Evolutionary conservation across 2,888 invertebrate genomes (phyloP).

Genomic region (Phortica okadai): DNA sequence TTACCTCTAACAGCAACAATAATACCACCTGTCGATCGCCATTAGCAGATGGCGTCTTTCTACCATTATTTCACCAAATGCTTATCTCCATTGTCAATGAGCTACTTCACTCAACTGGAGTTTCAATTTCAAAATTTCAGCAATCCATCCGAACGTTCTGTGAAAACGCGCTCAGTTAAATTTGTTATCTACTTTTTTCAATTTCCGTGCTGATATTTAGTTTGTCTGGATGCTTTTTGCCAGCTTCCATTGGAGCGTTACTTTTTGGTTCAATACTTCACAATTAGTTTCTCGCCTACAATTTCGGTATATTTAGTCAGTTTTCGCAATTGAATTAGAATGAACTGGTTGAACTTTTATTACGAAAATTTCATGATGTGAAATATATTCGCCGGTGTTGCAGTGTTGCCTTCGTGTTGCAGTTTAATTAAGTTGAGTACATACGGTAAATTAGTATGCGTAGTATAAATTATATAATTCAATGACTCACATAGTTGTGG

Average conservation of each 20-base stretch:
- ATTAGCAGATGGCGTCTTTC: slow-evolving; percentile 8
- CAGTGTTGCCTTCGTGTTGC: slow-evolving; percentile 49
- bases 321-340: slow-evolving; percentile 64
- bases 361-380: slow-evolving; percentile 3
- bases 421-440: slow-evolving; percentile 61
- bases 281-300: slow-evolving; percentile 2
- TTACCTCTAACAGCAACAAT: no score
- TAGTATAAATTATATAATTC: slow-evolving; percentile 59
- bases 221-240: background rate
- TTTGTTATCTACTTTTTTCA: slow-evolving; percentile 24
- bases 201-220: slow-evolving; percentile 1
- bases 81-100: slow-evolving; percentile 9
- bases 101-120: no score
- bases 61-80: background rate
- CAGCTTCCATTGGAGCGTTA: slow-evolving; percentile 10
- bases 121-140: no score
- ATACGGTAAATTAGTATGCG: background rate
- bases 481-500: no score
- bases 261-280: slow-evolving; percentile 17
- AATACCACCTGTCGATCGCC: slow-evolving; percentile 9
- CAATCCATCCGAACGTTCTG: background rate
- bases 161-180: slow-evolving; percentile 11
- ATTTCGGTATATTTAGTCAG: background rate
- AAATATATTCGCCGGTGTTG: slow-evolving; percentile 40
- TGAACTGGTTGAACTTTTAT: slow-evolving; percentile 65